These are phyloP conservation scores for Gryon sp. DNA, from an alignment of 1,140 invertebrate genomes.

Conservation along the genomic window DNA sequence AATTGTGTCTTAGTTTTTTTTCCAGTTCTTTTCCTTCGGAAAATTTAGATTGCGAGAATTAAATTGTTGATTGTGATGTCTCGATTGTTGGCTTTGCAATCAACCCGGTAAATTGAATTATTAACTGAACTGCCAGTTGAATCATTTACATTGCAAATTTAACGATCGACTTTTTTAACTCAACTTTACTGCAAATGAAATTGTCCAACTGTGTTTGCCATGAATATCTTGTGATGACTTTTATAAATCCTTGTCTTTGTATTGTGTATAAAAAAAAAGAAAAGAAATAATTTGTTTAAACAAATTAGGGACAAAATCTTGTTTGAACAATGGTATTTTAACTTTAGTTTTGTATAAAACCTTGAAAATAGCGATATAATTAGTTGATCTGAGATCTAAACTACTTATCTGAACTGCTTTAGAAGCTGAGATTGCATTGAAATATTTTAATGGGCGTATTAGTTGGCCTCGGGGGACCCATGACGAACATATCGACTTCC, in stretches of 20 bases:
- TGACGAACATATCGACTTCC: conserved; percentile 71
- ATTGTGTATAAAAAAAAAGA: no score
- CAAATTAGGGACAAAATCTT: no score
- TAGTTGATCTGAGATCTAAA: conserved; percentile 17
- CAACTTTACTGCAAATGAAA: not conserved
- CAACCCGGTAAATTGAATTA: not conserved
- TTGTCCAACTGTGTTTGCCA: no score
- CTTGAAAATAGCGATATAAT: conserved; percentile 5
- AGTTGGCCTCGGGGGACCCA: conserved; percentile 73
- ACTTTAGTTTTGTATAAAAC: not conserved
- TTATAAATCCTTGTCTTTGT: no score
- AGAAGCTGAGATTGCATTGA: conserved; percentile 51
- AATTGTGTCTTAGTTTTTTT: no score
- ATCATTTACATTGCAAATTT: not conserved
- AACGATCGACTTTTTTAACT: conserved; percentile 6
- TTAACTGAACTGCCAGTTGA: not conserved
- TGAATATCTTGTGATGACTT: no score
- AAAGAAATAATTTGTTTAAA: not conserved
- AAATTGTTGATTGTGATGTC: not conserved
- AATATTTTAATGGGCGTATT: conserved; percentile 75
- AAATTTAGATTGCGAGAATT: not conserved
- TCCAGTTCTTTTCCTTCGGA: not conserved
- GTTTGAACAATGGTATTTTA: no score
- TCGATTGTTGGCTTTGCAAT: not conserved
- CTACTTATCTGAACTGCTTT: conserved; percentile 20